Evolutionary conservation across 2,113 vertebrate species (phyloP).

Genomic region (Heterotilapia buettikoferi): DNA sequence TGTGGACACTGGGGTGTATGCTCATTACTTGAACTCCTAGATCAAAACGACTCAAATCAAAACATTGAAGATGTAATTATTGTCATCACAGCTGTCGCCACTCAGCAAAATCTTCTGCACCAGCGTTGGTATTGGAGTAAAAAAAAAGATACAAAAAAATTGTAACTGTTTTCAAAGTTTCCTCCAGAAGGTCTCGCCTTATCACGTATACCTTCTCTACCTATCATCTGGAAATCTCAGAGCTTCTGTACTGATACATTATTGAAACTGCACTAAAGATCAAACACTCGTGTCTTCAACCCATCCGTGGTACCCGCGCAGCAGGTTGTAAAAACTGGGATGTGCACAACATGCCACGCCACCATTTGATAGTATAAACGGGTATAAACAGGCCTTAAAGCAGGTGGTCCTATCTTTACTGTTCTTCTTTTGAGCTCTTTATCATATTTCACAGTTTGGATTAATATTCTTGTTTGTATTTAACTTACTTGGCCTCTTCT

Average conservation of each 20-base stretch:
- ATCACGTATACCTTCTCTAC: background rate
- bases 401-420: background rate
- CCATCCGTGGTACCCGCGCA: accelerated
- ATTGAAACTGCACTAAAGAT: background rate
- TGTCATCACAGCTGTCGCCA: background rate
- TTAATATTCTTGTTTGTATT: background rate
- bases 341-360: background rate
- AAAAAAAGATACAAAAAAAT: background rate
- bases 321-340: background rate
- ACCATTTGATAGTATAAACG: background rate
- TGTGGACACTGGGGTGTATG: background rate
- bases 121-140: accelerated
- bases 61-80: background rate
- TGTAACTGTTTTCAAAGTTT: background rate
- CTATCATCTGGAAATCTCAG: background rate
- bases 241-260: background rate
- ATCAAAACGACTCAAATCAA: background rate
- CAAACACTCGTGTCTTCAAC: background rate
- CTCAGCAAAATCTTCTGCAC: background rate
- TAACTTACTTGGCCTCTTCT: slow-evolving; percentile 87
- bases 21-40: background rate
- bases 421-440: background rate
- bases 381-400: background rate
- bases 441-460: background rate
- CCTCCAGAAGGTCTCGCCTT: background rate